These are phyloP conservation scores for Vultur gryphus DNA, from an alignment of 2,797 vertebrate species.

Conservation along the genomic window DNA sequence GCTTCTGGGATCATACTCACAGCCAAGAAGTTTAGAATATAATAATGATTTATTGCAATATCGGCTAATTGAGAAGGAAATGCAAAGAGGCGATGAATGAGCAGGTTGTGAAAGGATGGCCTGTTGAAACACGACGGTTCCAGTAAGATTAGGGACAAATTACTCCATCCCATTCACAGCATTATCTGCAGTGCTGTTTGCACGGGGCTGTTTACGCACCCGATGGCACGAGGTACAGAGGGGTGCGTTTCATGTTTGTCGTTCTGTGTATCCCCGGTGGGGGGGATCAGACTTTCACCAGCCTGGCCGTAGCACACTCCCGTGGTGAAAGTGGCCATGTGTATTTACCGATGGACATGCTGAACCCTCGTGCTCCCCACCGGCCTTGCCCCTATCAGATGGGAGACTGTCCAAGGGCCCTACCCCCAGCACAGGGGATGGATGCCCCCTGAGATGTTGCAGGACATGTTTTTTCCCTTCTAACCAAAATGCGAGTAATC, in stretches of 20 bases:
- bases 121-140: background rate
- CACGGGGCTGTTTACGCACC: background rate
- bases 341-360: background rate
- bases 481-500: background rate
- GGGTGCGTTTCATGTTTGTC: background rate
- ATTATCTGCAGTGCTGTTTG: constrained; percentile 22
- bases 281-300: background rate
- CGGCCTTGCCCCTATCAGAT: background rate
- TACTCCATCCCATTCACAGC: background rate
- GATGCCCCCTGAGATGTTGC: background rate
- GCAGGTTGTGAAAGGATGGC: background rate
- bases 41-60: background rate
- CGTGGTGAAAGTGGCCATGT: background rate
- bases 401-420: background rate
- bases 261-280: background rate
- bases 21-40: background rate
- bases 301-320: background rate
- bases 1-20: background rate
- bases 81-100: background rate
- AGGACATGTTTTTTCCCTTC: background rate
- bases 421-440: background rate
- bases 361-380: background rate
- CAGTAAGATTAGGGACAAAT: background rate
- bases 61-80: background rate
- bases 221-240: background rate